Percentiles rank a stretch among this genome's conserved stretches.
These are phyloP conservation scores for Sinelater perroti DNA, from an alignment of 2,888 invertebrate genomes.

Conservation along the genomic window DNA sequence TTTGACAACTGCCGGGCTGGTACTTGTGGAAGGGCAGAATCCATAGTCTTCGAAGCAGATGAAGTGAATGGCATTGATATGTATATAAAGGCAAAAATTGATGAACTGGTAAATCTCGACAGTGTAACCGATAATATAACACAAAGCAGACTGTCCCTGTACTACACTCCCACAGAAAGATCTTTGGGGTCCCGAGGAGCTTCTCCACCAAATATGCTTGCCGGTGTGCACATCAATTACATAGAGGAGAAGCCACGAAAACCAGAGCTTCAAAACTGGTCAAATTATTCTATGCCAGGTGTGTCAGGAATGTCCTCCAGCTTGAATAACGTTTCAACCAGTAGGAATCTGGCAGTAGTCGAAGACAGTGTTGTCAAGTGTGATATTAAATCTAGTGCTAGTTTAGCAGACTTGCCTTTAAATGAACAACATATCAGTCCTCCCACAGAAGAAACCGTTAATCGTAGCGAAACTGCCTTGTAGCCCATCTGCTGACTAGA, in stretches of 20 bases:
- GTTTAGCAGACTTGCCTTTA: slow-evolving; percentile 58
- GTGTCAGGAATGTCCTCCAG: slow-evolving; percentile 11
- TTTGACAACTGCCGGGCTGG: slow-evolving; percentile 93
- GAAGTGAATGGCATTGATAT: slow-evolving; percentile 72
- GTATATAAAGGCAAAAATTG: slow-evolving; percentile 74
- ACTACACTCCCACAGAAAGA: slow-evolving; percentile 83
- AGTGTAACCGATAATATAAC: slow-evolving; percentile 61
- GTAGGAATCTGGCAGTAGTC: slow-evolving; percentile 22
- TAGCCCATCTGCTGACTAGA: slow-evolving; percentile 43
- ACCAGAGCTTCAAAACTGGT: slow-evolving; percentile 42
- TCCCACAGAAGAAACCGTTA: slow-evolving; percentile 33
- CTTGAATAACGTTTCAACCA: slow-evolving; percentile 7
- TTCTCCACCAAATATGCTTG: slow-evolving; percentile 61
- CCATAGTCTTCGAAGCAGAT: slow-evolving; percentile 72
- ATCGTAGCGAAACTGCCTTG: slow-evolving; percentile 60
- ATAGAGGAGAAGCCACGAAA: slow-evolving; percentile 62
- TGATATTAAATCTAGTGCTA: slow-evolving; percentile 59
- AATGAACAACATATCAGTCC: slow-evolving; percentile 35
- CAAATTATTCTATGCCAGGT: slow-evolving; percentile 26
- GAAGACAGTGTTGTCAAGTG: slow-evolving; percentile 29
- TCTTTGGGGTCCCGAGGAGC: slow-evolving; percentile 63
- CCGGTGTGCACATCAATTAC: slow-evolving; percentile 74
- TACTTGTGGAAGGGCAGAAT: slow-evolving; percentile 80
- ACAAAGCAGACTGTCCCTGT: slow-evolving; percentile 77
- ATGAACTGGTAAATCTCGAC: slow-evolving; percentile 67